Evolutionary conservation across 2,113 vertebrate species (phyloP), one percentile per base, ranked within the genome.

Genomic region (Steatornis caripensis): DNA sequence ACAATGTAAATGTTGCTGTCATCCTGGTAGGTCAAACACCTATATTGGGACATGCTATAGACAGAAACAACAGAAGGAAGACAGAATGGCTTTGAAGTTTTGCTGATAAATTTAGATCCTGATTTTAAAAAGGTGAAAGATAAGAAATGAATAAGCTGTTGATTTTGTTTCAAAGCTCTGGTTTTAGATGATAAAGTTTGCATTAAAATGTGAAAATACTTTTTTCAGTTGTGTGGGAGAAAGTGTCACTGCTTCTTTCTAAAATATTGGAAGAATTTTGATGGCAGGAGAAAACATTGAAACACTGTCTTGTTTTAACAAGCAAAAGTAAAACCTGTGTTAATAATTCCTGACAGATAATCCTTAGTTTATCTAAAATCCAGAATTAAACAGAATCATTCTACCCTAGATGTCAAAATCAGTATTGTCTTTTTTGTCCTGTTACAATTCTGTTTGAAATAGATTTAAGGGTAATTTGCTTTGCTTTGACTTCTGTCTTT

Each of bases 401-500:
- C 90, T 80, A 95, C n/a, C 61, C 49, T 90, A 85, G 64, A 84
- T 90, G 81, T 91, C 90, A 96, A 74, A 78, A 72, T 71, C 30
- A 41, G 8, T 78, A 41, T 71, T 90, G 61, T 53, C 80, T 93
- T 34, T 19, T 76, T 94, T 43, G 24, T n/a, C 49, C 30, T 74
- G 3, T 78, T 70, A 39, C 20, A 15, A 1, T 57, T 62, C 45
- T 95, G 10, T 55, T 57, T 87, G 15, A 69, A 87, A 84, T 17
- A 91, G 21, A 34, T 71, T 66, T 82, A 80, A 46, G n/a, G 34
- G 24, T 6, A 78, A 45, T 91, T 62, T 85, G 13, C 46, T 82
- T 90, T 92, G 17, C 15, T 92, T 90, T 97, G 41, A 97, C 93
- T 49, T 72, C n/a, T 61, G 5, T 95, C 89, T 57, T 61, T 55